These are phyloP conservation scores for Monarcha castaneiventris DNA, from an alignment of 2,113 vertebrate species.

Conservation along the genomic window DNA sequence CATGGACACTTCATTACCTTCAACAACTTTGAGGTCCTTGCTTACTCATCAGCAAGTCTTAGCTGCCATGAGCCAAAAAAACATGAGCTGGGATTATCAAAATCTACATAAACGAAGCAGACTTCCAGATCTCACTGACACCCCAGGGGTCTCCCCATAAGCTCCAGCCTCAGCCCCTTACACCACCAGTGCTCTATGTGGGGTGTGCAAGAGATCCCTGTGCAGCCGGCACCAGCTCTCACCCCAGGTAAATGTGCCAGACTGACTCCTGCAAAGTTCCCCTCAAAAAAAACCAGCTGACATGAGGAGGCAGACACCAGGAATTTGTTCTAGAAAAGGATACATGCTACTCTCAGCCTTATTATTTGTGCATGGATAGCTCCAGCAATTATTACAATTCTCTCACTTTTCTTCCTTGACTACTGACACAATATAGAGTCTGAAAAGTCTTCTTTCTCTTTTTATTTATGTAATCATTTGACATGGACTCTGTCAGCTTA, in stretches of 20 bases:
- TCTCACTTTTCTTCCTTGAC: neutral
- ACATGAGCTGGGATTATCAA: neutral
- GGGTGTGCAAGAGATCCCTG: neutral
- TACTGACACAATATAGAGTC: neutral
- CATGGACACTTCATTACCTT: conserved; percentile 51
- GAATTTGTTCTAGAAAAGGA: neutral
- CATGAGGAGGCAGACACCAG: neutral
- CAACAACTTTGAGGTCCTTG: conserved; percentile 21
- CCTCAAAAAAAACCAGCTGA: neutral
- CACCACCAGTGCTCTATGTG: neutral
- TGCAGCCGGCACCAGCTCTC: neutral
- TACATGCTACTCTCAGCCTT: neutral
- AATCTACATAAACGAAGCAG: neutral
- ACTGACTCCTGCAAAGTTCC: neutral
- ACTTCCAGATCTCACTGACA: neutral
- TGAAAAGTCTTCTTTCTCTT: neutral
- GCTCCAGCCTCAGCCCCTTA: neutral
- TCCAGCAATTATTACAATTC: neutral
- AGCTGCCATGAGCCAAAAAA: neutral
- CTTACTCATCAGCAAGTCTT: conserved; percentile 37
- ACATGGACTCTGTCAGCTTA: neutral
- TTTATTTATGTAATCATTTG: neutral
- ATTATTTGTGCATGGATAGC: neutral
- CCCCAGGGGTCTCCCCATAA: neutral
- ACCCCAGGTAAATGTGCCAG: neutral